phyloP scores from a whole-genome alignment of 2,797 vertebrate species.

The Tolypeutes matacus region DNA sequence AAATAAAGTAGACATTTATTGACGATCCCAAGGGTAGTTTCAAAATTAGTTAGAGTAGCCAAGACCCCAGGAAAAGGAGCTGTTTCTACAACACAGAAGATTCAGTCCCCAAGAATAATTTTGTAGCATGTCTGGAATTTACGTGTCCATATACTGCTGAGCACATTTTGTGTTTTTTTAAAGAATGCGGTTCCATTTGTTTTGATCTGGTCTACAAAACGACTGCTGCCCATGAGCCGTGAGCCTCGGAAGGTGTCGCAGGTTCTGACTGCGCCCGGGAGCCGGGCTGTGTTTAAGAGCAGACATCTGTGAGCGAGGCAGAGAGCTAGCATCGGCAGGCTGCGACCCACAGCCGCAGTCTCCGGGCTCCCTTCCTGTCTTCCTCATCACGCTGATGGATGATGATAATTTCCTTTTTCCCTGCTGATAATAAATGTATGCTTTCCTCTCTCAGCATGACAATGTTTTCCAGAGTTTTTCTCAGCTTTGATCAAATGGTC shows the following conservation, averaged over 20 bases:
- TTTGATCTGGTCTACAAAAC: constrained; percentile 47
- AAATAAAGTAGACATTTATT: not conserved
- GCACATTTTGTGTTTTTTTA: constrained; percentile 56
- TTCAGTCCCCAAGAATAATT: not conserved
- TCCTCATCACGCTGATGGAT: constrained; percentile 60
- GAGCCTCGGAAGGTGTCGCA: not conserved
- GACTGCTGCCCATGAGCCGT: not conserved
- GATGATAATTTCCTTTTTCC: constrained; percentile 73
- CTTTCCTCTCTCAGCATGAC: constrained; percentile 35
- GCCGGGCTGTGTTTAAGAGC: not conserved
- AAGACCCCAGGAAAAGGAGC: constrained; percentile 21
- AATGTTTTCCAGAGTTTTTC: constrained; percentile 57
- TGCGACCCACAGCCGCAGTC: not conserved
- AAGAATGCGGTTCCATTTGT: constrained; percentile 19
- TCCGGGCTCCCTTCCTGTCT: constrained; percentile 39
- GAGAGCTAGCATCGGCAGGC: not conserved
- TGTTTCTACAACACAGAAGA: not conserved
- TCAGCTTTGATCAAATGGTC: constrained; percentile 57
- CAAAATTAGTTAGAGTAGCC: constrained; percentile 14
- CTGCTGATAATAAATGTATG: constrained; percentile 73
- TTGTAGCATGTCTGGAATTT: constrained; percentile 37
- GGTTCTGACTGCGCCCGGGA: not conserved
- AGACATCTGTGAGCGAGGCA: not conserved
- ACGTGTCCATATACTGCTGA: not conserved
- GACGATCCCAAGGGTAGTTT: not conserved